Evolutionary conservation across 2,797 vertebrate genomes (phyloP).

Genomic region (Microchirus variegatus): DNA sequence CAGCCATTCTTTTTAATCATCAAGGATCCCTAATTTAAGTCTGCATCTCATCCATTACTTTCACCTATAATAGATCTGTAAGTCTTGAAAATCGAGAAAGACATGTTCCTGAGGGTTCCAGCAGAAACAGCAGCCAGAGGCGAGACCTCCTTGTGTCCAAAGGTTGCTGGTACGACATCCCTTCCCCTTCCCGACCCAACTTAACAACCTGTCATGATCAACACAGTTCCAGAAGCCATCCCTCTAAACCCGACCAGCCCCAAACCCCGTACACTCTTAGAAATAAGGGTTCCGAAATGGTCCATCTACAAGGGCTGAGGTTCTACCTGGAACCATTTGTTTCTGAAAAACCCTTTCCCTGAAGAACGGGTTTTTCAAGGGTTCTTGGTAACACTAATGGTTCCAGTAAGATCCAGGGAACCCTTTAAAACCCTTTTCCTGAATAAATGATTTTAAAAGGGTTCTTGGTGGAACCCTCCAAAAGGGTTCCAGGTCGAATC

Average conservation of each 20-base stretch:
- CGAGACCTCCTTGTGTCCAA: slow-evolving; percentile 24
- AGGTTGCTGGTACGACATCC: slow-evolving; percentile 24
- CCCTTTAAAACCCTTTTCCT: too few relatives aligned
- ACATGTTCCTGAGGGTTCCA: slow-evolving; percentile 33
- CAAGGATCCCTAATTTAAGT: slow-evolving; percentile 41
- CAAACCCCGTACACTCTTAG: too few relatives aligned
- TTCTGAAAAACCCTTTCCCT: too few relatives aligned
- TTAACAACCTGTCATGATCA: slow-evolving; percentile 37
- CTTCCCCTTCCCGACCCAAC: slow-evolving; percentile 27
- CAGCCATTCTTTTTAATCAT: slow-evolving; percentile 60
- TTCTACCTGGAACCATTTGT: too few relatives aligned
- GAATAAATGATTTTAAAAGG: too few relatives aligned
- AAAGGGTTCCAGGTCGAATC: too few relatives aligned
- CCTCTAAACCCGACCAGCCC: slow-evolving; percentile 42
- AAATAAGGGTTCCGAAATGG: too few relatives aligned
- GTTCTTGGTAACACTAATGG: too few relatives aligned
- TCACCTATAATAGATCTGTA: slow-evolving; percentile 15
- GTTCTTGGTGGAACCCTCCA: too few relatives aligned
- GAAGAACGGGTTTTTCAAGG: too few relatives aligned
- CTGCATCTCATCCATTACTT: slow-evolving; percentile 40
- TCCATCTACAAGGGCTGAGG: too few relatives aligned
- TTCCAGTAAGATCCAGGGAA: too few relatives aligned
- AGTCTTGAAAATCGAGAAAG: slow-evolving; percentile 20
- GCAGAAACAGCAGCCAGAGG: slow-evolving; percentile 26
- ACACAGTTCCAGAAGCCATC: slow-evolving; percentile 51